Percentiles rank a stretch among this genome's conserved stretches.
Evolutionary conservation across 1,140 invertebrate genomes (phyloP).

Genomic region (Kradibia gibbosae): DNA sequence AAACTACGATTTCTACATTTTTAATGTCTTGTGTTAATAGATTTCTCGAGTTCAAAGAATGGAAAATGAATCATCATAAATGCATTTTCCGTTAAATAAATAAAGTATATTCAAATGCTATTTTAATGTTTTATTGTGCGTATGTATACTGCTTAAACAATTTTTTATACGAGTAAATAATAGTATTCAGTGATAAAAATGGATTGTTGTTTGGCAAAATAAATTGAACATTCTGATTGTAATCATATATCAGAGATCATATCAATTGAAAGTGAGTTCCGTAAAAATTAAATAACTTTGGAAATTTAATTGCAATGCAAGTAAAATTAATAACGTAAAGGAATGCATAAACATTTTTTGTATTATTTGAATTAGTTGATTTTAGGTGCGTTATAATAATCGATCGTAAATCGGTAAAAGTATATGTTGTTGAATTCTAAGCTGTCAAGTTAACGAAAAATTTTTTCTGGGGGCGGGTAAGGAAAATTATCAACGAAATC

Average conservation of each 20-base stretch:
- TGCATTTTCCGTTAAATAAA: neutral
- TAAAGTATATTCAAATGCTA: neutral
- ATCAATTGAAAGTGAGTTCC: too few relatives aligned
- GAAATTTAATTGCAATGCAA: too few relatives aligned
- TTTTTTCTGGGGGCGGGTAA: too few relatives aligned
- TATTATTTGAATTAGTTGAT: neutral
- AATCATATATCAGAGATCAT: too few relatives aligned
- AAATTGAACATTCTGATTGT: too few relatives aligned
- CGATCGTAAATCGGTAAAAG: constrained; percentile 36
- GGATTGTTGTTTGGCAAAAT: too few relatives aligned
- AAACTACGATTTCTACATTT: neutral
- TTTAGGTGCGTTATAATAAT: neutral
- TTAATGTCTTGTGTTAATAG: neutral
- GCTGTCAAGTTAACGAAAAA: neutral
- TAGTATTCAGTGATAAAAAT: too few relatives aligned
- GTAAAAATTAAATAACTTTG: too few relatives aligned
- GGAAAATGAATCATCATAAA: neutral
- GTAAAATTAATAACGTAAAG: neutral
- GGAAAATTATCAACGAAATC: constrained; percentile 10
- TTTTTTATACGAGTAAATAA: too few relatives aligned
- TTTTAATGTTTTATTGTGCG: neutral
- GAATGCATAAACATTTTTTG: neutral
- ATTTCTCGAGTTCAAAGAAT: neutral
- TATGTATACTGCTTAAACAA: neutral
- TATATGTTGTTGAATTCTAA: neutral